Evolutionary conservation across 1,140 invertebrate genomes (phyloP).

Genomic region (Hirudo medicinalis): DNA sequence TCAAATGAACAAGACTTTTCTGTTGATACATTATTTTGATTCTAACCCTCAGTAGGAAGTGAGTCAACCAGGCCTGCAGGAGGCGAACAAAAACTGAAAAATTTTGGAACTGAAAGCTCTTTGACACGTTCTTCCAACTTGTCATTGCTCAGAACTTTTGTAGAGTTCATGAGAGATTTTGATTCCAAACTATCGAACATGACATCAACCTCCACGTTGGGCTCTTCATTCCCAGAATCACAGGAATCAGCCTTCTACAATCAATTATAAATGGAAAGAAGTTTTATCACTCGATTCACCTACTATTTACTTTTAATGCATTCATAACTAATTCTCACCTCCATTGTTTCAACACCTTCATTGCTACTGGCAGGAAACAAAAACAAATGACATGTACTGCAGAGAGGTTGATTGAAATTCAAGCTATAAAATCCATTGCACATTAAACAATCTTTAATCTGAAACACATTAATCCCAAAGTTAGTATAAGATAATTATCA

Average conservation of each 20-base stretch:
- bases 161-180: conserved; percentile 17
- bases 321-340: not conserved
- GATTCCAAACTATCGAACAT: conserved; percentile 27
- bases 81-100: conserved; percentile 31
- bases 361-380: conserved; percentile 51
- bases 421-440: conserved; percentile 85
- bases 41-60: conserved; percentile 52
- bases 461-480: too few species aligned
- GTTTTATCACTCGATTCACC: not conserved
- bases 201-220: conserved; percentile 46
- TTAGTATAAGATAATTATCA: too few species aligned
- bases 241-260: conserved; percentile 72
- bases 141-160: conserved; percentile 26
- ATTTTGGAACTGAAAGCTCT: conserved; percentile 34
- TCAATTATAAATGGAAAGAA: conserved; percentile 6
- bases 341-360: not conserved
- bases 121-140: conserved; percentile 39
- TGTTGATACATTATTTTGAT: not conserved
- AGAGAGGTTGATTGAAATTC: conserved; percentile 78
- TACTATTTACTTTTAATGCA: not conserved
- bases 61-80: conserved; percentile 46
- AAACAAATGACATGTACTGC: conserved; percentile 78
- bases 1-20: conserved; percentile 9
- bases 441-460: conserved; percentile 50
- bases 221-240: conserved; percentile 84